Percentiles rank a stretch among this genome's conserved stretches.
Conservation (phyloP, 2,113 vertebrate species). For the Brachypodius melanocephalos region DNA sequence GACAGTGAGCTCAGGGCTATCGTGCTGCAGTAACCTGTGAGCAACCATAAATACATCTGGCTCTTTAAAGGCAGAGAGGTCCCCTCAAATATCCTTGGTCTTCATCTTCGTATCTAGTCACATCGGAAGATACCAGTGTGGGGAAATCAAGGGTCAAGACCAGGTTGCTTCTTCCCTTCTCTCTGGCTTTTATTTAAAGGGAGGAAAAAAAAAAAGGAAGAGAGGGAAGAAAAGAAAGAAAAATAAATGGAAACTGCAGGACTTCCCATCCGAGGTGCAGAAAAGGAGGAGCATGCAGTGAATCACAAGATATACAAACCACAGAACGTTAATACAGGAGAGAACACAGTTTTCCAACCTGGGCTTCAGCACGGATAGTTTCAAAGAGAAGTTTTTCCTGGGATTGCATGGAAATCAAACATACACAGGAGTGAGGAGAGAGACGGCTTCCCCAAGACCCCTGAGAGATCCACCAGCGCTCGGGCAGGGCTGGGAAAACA, state of each 20-base stretch:
- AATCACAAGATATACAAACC: slow-evolving; percentile 67
- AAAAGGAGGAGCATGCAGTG: slow-evolving; percentile 64
- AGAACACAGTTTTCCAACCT: slow-evolving; percentile 82
- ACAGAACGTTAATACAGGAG: slow-evolving; percentile 72
- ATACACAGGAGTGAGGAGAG: slow-evolving; percentile 62
- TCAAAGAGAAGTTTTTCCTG: slow-evolving; percentile 91
- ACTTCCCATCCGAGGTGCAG: slow-evolving; percentile 33
- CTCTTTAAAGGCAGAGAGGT: slow-evolving; percentile 8
- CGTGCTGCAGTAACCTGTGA: slow-evolving; percentile 21
- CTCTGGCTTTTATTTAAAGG: slow-evolving; percentile 23
- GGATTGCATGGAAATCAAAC: slow-evolving; percentile 78
- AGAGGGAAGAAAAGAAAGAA: not conserved
- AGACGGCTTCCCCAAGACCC: not conserved
- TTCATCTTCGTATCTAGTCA: slow-evolving; percentile 30
- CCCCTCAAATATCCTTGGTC: slow-evolving; percentile 26
- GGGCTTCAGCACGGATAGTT: slow-evolving; percentile 88
- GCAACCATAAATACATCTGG: slow-evolving; percentile 14
- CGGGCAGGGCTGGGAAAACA: not conserved
- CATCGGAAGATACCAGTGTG: slow-evolving; percentile 41
- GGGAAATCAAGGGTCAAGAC: slow-evolving; percentile 9
- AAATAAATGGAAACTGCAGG: slow-evolving; percentile 58
- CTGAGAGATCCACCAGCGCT: not conserved
- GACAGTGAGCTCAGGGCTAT: not conserved
- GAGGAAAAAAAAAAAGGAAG: not conserved
- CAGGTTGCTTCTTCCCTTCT: slow-evolving; percentile 25